Evolutionary conservation across 2,113 vertebrate genomes (phyloP), one percentile per base, ranked within the genome.

Genomic region (Hippocampus zosterae): DNA sequence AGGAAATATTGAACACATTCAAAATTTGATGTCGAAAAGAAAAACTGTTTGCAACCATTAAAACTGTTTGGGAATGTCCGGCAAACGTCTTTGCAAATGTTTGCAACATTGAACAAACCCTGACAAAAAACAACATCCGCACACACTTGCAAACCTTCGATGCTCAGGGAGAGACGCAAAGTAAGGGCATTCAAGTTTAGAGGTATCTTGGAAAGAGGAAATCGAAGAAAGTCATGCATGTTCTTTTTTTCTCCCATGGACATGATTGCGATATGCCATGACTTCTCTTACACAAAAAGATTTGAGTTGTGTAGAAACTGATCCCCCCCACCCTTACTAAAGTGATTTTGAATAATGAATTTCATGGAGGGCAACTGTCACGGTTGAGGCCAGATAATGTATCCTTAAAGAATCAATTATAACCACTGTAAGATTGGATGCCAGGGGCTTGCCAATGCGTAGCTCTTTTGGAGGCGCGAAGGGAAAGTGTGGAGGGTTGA

Each of bases 361-460:
- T 13, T 19, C 53, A 46, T 7, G 64, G 33, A 61, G 53, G 29
- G 27, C 8, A 1, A 18, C 27, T 50, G 29, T 11, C 50, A n/a
- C 6, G 15, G 50, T 13, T 41, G 33, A 40, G 41, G 8, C 25
- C 41, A 69, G 62, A 80, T 57, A 85, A 74, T 69, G 65, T 82
- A 79, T 85, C 75, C 80, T 74, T 77, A 74, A 83, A 89, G 70
- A 91, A 90, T 91, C 77, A 87, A 88, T 90, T 90, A 87, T 87
- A 76, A 83, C 87, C 69, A 84, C 81, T 84, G 81, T 67, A 72
- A 86, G 86, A 90, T 90, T 80, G 85, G 81, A 89, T 69, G 78
- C 74, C 41, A 60, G 21, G 66, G 21, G 61, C 74, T 78, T 80
- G 74, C 74, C 78, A 42, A 46, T 9, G 70, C 10, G 29, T 52